Conservation (phyloP, 2,888 invertebrate species). For the Hirtodrosophila cameraria region DNA sequence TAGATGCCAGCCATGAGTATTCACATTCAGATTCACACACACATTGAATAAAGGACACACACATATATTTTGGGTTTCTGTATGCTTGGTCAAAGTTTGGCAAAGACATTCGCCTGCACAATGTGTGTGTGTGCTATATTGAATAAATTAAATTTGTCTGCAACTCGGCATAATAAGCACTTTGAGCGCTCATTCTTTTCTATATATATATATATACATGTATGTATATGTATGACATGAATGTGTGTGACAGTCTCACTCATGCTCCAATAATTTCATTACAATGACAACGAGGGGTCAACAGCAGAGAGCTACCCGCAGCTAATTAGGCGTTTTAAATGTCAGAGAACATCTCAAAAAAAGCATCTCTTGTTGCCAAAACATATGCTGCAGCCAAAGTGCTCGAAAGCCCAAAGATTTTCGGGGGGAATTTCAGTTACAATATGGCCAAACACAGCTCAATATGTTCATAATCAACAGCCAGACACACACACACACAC, state of each 20-base stretch:
- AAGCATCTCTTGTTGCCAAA: constrained; percentile 23
- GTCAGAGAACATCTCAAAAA: constrained; percentile 53
- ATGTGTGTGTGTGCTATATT: constrained; percentile 62
- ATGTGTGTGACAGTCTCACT: constrained; percentile 33
- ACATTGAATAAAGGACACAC: constrained; percentile 18
- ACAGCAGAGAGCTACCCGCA: constrained; percentile 29
- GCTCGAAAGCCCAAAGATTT: constrained; percentile 9
- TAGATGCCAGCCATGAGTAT: constrained; percentile 20
- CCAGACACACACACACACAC: not conserved
- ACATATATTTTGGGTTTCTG: constrained; percentile 21
- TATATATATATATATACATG: too few species aligned
- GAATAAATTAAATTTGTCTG: constrained; percentile 74
- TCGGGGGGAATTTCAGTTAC: constrained; percentile 28
- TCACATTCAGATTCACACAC: constrained; percentile 12
- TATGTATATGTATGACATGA: constrained; percentile 7
- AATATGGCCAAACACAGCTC: constrained; percentile 50
- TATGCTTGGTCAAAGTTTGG: constrained; percentile 51
- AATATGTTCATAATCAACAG: constrained; percentile 63
- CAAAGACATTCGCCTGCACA: constrained; percentile 51
- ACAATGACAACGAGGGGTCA: constrained; percentile 42
- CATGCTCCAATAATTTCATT: constrained; percentile 69
- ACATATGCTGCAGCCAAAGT: constrained; percentile 47
- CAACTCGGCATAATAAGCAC: constrained; percentile 56
- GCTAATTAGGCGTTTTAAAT: constrained; percentile 77
- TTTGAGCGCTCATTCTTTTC: constrained; percentile 19